Evolutionary conservation across 1,140 invertebrate species (phyloP), one percentile per base, ranked within the genome.

Genomic region (Druon quercuslanigerum): DNA sequence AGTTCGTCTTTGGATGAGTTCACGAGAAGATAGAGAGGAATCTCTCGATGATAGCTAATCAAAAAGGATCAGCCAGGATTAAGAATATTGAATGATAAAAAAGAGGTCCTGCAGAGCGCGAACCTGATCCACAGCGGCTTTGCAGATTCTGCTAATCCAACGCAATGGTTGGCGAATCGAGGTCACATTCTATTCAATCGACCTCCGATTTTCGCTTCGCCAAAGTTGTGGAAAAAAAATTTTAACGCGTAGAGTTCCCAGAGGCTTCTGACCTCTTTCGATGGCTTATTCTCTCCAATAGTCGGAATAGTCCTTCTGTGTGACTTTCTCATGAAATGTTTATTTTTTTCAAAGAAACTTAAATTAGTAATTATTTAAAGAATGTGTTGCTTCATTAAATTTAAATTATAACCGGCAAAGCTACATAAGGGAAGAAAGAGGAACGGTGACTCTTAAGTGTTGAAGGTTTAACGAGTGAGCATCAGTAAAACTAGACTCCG

Each of bases 61-160:
- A 86, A 83, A 86, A 80, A 79, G 80, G 84, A 87, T 86, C 78
- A 82, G 71, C 50, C 75, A 66, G 82, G 83, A 87, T 88, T 86
- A 87, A 86, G 84, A 84, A 86, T 86, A 87, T 85, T 84, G 83
- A 77, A 83, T 84, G 80, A 84, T 79, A 73, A 81, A 74, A 78
- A 75, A 76, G 73, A 74, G 75, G 71, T 74, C 74, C 73, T 40
- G 75, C 51, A 72, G 73, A 74, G 72, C 71, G 76, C 33, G 60
- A 66, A 66, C 20, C 60, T 40, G 20, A 5, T 20, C 25, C 14
- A 16, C 60, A 66, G 40, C 46, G 25, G n/a, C 51, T 56, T 72
- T 52, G 52, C 51, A 46, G 25, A 17, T 9, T 40, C 60, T 66
- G 25, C 40, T 33, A 66, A 66, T 66, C 60, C n/a, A 40, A 51